A percentile compares a stretch with the other conserved stretches of the same genome.
These are phyloP conservation scores for Subacronicta megacephala DNA, from an alignment of 2,888 invertebrate species.

Conservation along the genomic window DNA sequence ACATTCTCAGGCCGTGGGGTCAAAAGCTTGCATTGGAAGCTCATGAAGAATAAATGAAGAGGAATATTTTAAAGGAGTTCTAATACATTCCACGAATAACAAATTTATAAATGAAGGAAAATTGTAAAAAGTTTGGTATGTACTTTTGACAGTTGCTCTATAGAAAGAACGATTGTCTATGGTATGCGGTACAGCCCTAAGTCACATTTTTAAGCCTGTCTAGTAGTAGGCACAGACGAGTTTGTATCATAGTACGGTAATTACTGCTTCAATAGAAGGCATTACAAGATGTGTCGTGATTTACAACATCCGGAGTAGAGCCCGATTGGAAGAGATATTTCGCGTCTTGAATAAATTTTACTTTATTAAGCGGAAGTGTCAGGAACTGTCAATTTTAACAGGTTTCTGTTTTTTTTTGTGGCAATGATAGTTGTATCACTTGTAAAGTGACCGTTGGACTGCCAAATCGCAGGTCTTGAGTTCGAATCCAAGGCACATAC, in stretches of 20 bases:
- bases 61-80: no score
- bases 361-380: slow-evolving; percentile 37
- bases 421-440: no score
- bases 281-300: slow-evolving; percentile 51
- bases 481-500: no score
- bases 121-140: no score
- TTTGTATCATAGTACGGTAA: slow-evolving; percentile 53
- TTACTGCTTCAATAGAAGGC: slow-evolving; percentile 49
- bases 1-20: slow-evolving; percentile 36
- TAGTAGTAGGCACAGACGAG: slow-evolving; percentile 23
- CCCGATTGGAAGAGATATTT: slow-evolving; percentile 54
- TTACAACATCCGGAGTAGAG: slow-evolving; percentile 46
- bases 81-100: slow-evolving; percentile 8
- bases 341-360: slow-evolving; percentile 45
- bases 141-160: background rate
- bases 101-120: no score
- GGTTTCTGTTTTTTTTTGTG: no score
- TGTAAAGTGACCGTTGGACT: no score
- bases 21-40: slow-evolving; percentile 33
- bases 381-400: slow-evolving; percentile 11
- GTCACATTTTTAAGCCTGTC: background rate
- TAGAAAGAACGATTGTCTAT: background rate
- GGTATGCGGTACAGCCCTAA: slow-evolving; percentile 11
- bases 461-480: no score
- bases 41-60: slow-evolving; percentile 16